Base-by-base conservation (phyloP, 2,113 vertebrate species). In the Zosterops lateralis region DNA sequence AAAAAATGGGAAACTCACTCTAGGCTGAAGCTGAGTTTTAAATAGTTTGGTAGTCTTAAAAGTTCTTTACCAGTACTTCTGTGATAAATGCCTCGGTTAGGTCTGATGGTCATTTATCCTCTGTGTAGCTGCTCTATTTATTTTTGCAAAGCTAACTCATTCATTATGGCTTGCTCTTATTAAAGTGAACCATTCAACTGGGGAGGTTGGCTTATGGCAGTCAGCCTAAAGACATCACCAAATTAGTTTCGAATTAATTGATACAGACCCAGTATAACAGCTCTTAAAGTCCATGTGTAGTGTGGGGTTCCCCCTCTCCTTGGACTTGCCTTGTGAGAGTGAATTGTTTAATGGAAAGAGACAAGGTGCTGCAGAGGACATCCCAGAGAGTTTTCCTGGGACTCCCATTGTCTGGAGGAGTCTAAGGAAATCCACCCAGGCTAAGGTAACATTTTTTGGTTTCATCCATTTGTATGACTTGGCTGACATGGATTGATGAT, bases 291-390 rank as follows among this genome's bases (percentile, higher is more conserved):
- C 44, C 26, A 26, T 1, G 1, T 58, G 38, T 8, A 78, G 8
- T 0, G 0, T 34, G 12, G 32, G 58, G 40, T 32, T 12, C 29
- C n/a, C 91, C 1, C 0, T 54, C 32, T 74, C 24, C 60, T 74
- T 47, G 78, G 58, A 28, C 38, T 84, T 87, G 16, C 14, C 70
- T 18, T 73, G 34, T 26, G 28, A 31, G 31, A 70, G 42, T 8
- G 6, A 81, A 62, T 57, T 58, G 3, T 42, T 54, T 61, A 3
- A 0, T 32, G 34, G 28, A 62, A 47, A 53, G 60, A 57, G 65
- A 50, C 10, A n/a, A 15, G 7, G 29, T 42, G 21, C 32, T 58
- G 34, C 51, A 84, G 47, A 77, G 50, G 14, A 58, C 17, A 51
- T 50, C 34, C 51, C 26, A 28, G 32, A 10, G 22, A 89, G 17